phyloP scores from a whole-genome alignment of 2,888 invertebrate genomes.

The Ormyrus labotus region DNA sequence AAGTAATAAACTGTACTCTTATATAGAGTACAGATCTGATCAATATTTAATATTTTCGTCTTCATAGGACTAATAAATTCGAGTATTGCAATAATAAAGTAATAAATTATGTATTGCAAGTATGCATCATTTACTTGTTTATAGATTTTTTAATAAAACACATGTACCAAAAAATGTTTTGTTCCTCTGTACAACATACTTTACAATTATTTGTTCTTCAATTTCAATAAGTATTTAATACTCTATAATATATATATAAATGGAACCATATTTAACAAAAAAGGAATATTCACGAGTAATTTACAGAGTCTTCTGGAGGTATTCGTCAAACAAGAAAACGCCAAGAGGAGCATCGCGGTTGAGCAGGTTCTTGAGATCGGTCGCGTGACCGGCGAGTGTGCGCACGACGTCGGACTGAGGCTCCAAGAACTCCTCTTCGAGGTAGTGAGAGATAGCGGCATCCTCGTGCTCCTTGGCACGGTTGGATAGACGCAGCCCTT shows the following conservation, averaged over 20 bases:
- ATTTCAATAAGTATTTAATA: constrained; percentile 29
- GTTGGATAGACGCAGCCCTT: constrained; percentile 83
- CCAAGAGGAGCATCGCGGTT: constrained; percentile 81
- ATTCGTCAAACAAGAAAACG: constrained; percentile 87
- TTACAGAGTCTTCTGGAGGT: constrained; percentile 67
- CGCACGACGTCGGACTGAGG: constrained; percentile 83
- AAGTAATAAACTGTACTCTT: background rate
- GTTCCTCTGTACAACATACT: constrained; percentile 22
- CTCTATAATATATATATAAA: constrained; percentile 25
- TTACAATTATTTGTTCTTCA: constrained; percentile 19
- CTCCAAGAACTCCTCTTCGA: constrained; percentile 87
- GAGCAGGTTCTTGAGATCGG: constrained; percentile 84
- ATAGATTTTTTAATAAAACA: constrained; percentile 10
- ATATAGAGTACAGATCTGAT: background rate
- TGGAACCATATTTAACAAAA: constrained; percentile 27
- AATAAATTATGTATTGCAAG: constrained; percentile 34
- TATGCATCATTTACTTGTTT: constrained; percentile 11
- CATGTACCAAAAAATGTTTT: constrained; percentile 4
- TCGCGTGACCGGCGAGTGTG: constrained; percentile 84
- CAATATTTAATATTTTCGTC: constrained; percentile 2
- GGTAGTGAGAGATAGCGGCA: constrained; percentile 80
- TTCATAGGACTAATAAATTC: background rate
- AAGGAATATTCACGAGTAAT: constrained; percentile 3
- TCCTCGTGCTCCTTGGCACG: constrained; percentile 81
- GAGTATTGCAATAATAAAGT: constrained; percentile 5